Conservation (phyloP, 2,113 vertebrate genomes). For the Melanostigma gelatinosum region DNA sequence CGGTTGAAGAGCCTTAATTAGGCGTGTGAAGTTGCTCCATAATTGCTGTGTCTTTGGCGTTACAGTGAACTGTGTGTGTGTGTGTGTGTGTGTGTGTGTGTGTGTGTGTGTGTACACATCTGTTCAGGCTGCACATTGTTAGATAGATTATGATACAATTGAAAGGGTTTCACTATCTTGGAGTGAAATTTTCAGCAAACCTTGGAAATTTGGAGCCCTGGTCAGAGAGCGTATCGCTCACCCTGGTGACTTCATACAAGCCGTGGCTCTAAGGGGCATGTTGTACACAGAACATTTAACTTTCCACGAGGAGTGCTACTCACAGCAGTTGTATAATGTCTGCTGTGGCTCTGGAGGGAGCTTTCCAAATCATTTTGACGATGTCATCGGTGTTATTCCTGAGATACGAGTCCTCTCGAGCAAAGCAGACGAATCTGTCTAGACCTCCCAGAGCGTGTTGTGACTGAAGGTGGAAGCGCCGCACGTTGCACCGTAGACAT, state of each 20-base stretch:
- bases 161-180: constrained; percentile 7
- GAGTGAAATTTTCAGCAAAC: background rate
- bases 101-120: constrained; percentile 13
- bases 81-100: background rate
- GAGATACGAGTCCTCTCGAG: background rate
- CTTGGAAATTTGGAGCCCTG: too few relatives aligned
- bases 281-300: background rate
- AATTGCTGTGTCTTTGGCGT: constrained; percentile 51
- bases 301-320: background rate
- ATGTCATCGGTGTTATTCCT: background rate
- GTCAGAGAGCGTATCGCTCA: background rate
- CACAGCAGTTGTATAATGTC: background rate
- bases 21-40: constrained; percentile 56
- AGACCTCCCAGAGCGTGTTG: background rate
- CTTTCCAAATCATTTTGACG: background rate
- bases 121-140: constrained; percentile 26
- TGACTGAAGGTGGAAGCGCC: background rate
- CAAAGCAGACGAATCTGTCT: background rate
- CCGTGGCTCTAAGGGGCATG: background rate
- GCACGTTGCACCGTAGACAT: background rate
- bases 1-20: constrained; percentile 67
- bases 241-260: background rate
- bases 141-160: constrained; percentile 26
- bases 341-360: background rate
- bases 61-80: constrained; percentile 35